A percentile compares a stretch with the other conserved stretches of the same genome.
phyloP scores from a whole-genome alignment of 2,113 vertebrate genomes.

The Phalacrocorax pelagicus region DNA sequence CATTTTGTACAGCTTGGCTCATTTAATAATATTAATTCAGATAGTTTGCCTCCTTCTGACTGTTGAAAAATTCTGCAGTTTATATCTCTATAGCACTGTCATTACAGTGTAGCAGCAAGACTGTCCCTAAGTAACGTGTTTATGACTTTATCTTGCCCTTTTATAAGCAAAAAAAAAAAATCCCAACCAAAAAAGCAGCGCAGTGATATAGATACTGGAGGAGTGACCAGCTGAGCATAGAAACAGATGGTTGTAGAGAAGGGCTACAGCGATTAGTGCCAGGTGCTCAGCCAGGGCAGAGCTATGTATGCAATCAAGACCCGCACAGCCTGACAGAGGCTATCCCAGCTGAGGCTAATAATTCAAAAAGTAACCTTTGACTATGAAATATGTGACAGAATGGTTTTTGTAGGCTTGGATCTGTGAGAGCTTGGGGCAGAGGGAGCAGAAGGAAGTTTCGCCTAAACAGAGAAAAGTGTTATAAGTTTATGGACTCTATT shows the following conservation, averaged over 20 bases:
- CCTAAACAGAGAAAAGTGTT: neutral
- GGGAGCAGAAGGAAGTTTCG: neutral
- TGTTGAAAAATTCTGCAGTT: neutral
- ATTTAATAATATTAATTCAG: neutral
- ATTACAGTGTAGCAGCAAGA: neutral
- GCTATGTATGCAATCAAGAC: neutral
- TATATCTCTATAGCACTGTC: neutral
- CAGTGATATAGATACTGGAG: neutral
- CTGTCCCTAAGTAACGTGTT: neutral
- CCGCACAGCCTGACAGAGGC: neutral
- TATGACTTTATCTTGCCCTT: neutral
- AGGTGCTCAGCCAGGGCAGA: neutral
- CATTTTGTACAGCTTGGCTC: neutral
- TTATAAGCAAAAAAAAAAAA: neutral
- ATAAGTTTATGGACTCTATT: neutral
- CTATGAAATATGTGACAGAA: neutral
- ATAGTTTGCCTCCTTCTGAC: neutral
- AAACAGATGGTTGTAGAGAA: neutral
- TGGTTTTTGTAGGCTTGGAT: neutral
- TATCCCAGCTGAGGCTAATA: neutral
- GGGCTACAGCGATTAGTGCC: too few species aligned
- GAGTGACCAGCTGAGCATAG: neutral
- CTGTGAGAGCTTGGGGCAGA: neutral
- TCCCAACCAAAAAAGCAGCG: fast-evolving
- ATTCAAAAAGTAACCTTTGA: neutral